Evolutionary conservation across 2,797 vertebrate species (phyloP).

Genomic region (Ciconia nigra): DNA sequence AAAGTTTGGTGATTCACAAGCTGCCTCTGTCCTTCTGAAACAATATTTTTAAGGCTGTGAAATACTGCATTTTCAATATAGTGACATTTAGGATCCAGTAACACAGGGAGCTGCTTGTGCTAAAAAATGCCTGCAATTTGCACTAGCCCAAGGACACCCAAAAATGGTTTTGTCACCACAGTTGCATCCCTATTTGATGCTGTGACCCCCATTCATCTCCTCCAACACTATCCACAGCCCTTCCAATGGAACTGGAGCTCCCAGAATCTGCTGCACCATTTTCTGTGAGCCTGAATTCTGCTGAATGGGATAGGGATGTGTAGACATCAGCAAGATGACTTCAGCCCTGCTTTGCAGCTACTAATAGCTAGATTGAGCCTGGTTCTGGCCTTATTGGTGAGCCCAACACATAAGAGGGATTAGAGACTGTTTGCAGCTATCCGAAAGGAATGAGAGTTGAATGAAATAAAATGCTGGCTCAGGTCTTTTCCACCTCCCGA

Average conservation of each 20-base stretch:
- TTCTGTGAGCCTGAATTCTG: neutral
- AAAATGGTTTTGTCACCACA: neutral
- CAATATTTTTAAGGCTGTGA: neutral
- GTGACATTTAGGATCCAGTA: neutral
- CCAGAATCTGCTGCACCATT: neutral
- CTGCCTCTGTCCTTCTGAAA: neutral
- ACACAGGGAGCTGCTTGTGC: neutral
- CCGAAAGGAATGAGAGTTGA: neutral
- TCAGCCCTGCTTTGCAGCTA: neutral
- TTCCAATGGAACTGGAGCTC: neutral
- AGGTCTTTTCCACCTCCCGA: neutral
- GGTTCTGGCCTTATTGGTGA: neutral
- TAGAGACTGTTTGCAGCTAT: neutral
- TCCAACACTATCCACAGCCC: neutral
- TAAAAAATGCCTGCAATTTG: neutral
- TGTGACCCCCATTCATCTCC: neutral
- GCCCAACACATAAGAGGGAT: neutral
- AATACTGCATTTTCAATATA: neutral
- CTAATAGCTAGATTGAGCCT: neutral
- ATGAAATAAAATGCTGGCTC: neutral
- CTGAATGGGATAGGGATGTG: neutral
- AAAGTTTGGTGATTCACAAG: conserved; percentile 3
- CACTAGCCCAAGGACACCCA: neutral
- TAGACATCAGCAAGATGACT: neutral
- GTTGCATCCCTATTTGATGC: neutral